Evolutionary conservation across 2,113 vertebrate species (phyloP), one percentile per base, ranked within the genome.

Genomic region (Dasyornis broadbenti): DNA sequence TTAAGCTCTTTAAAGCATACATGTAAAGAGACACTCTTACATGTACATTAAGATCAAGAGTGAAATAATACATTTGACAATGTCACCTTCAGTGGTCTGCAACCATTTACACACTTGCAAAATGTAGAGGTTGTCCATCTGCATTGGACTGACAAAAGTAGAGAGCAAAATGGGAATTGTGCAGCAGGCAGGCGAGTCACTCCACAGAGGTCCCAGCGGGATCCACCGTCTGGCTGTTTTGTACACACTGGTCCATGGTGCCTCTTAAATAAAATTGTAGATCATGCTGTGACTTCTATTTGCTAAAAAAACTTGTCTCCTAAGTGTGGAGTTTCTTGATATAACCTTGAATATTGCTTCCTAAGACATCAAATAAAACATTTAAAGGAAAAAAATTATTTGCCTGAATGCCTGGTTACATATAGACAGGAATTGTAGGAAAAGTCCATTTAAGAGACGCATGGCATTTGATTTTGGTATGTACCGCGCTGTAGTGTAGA

Each of bases 51-150:
- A 81, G 79, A 89, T 73, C 84, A 92, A 77, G 89, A 90, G 50
- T 81, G 90, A 96, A 89, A 70, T 83, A 90, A 88, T 73, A 89
- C 82, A 66, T 86, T 88, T 93, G 95, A 86, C 94, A 92, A 22
- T 60, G 91, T 94, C 96, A 92, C 71, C 89, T 94, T 83, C 35
- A 5, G 64, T 37, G 52, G 12, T 70, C 90, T 70, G 72, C 60
- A 83, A 8, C 60, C 82, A 89, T 56, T 89, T 89, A 80, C 71
- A 45, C 76, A 7, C 68, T 60, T 92, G 86, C 56, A 84, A 89
- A 78, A 83, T 56, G 56, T 13, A 93, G 75, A 88, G 84, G 56
- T 80, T 92, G 82, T 81, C 86, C 83, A 83, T 90, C 92, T 81
- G 76, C 71, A n/a, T 65, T 59, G 89, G 52, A 39, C 86, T 92